A percentile compares a stretch with the other conserved stretches of the same genome.
phyloP scores from a whole-genome alignment of 2,888 invertebrate species.

The Blomia tropicalis region DNA sequence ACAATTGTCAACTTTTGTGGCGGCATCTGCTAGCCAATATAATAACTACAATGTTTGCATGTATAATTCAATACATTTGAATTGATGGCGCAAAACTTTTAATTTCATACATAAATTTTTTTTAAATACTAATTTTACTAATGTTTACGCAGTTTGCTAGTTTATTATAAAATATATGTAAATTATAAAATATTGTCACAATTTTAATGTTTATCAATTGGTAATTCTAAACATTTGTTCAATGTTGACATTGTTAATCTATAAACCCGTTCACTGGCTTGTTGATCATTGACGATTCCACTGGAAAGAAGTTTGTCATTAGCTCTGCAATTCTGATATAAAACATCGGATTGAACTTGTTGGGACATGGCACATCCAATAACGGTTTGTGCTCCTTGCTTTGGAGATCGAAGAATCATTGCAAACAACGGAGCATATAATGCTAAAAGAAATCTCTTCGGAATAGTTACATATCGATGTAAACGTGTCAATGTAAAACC shows the following conservation, averaged over 20 bases:
- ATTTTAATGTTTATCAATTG: no score
- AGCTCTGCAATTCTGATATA: constrained; percentile 54
- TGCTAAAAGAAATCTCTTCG: constrained; percentile 55
- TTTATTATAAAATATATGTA: no score
- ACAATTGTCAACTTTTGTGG: no score
- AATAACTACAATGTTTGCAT: no score
- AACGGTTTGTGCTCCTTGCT: constrained; percentile 62
- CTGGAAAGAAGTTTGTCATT: neutral
- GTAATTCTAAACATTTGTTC: neutral
- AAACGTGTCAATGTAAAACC: constrained; percentile 63
- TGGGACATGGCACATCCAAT: constrained; percentile 60
- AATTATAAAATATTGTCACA: no score
- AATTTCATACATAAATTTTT: no score
- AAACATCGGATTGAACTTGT: constrained; percentile 46
- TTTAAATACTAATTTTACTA: no score
- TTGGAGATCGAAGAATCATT: constrained; percentile 52
- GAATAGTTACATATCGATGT: constrained; percentile 46
- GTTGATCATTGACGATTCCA: neutral
- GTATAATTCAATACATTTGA: no score
- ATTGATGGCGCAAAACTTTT: no score
- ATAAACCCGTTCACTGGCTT: neutral
- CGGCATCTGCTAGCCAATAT: no score
- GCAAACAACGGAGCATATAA: constrained; percentile 53
- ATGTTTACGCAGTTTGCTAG: no score
- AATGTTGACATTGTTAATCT: neutral